phyloP scores from a whole-genome alignment of 2,113 vertebrate species.

The Empidonax traillii region DNA sequence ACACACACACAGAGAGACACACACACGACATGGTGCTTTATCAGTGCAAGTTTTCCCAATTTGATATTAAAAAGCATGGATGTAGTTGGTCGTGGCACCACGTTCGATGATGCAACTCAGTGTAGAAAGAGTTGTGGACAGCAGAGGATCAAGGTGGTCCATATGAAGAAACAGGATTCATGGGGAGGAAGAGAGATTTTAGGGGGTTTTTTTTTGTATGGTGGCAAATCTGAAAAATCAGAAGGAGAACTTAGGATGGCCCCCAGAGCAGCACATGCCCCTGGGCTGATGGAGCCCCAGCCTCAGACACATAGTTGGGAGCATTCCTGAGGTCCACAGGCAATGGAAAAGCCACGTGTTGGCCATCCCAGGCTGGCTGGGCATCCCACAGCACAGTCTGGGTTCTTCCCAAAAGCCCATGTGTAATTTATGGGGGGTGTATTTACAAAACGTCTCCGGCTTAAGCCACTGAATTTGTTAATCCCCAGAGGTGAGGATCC shows the following conservation, averaged over 20 bases:
- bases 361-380: background rate
- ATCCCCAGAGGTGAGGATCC: background rate
- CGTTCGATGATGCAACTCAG: background rate
- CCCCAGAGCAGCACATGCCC: background rate
- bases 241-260: background rate
- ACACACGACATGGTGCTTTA: background rate
- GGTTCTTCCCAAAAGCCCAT: background rate
- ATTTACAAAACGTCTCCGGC: background rate
- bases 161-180: background rate
- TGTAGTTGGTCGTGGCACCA: background rate
- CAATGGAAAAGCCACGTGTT: conserved; percentile 20
- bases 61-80: background rate
- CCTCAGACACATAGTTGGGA: conserved; percentile 10
- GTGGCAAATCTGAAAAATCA: background rate
- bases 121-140: background rate
- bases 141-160: background rate
- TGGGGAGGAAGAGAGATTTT: background rate
- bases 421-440: conserved; percentile 2
- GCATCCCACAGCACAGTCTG: background rate
- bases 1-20: too few relatives aligned
- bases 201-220: background rate
- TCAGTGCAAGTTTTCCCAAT: background rate
- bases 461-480: conserved; percentile 9
- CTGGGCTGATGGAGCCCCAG: fast-evolving
- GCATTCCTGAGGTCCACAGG: background rate